Evolutionary conservation across 2,888 invertebrate genomes (phyloP), one percentile per base, ranked within the genome.

Genomic region (Empis stercorea): DNA sequence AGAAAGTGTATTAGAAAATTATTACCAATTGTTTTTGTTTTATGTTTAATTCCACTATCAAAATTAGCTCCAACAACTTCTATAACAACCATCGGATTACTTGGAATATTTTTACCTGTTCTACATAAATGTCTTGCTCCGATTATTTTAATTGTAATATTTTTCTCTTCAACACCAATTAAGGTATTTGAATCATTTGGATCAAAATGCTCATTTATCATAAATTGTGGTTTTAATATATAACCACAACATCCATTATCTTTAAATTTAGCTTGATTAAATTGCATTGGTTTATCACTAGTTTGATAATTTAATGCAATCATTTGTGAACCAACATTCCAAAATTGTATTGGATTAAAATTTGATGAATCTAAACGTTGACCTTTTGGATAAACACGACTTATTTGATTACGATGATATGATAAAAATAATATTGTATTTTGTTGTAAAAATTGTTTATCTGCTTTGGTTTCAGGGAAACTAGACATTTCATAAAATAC

Each of bases 301-400:
- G 97, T 97, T 70, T 99, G 99, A 68, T 93, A 99, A 70, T 99
- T 99, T 4, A 99, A 72, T 0, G 97, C 96, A 1, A 92, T 88
- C 93, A 99, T 91, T 70, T 99, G 99, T 42, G 87, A 89, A 2
- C 95, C 97, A 11, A 81, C 79, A 66, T 93, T 94, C 97, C 97
- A 99, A 71, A 95, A 84, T 2, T 87, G 81, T 7, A 91, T 76
- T 0, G 99, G 97, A 71, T 87, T 88, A 66, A 94, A 99, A 72
- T 99, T 99, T 0, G 95, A 94, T 0, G 97, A 97, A 62, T 97
- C 96, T 46, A 97, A 81, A 44, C 97, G 76, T 61, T 91, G 89
- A 0, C 95, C 87, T 62, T 87, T 88, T 0, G 99, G 99, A 67
- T 97, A 99, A 2, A 97, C 89, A 32, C 97, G 78, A 60, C 92